Conservation (phyloP, 1,140 invertebrate genomes). For the Caenorhabditis elegans region DNA sequence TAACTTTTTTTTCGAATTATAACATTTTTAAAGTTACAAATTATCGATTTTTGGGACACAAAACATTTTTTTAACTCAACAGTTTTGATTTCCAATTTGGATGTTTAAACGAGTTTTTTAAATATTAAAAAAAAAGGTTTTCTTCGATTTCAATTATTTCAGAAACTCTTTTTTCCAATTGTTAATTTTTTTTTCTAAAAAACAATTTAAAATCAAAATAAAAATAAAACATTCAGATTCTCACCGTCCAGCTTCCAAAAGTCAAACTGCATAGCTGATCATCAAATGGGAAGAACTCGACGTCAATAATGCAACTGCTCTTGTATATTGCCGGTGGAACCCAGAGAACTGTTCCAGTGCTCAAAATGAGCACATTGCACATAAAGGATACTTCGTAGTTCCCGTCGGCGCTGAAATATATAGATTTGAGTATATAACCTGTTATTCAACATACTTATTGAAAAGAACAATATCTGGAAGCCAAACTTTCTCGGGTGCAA, state of each 20-base stretch:
- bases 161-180: too few species aligned
- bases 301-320: slow-evolving; percentile 95
- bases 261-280: slow-evolving; percentile 42
- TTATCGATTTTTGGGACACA: too few species aligned
- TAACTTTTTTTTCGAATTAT: too few species aligned
- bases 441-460: slow-evolving; percentile 82
- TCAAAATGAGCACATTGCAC: slow-evolving; percentile 79
- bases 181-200: too few species aligned
- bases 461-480: slow-evolving; percentile 99
- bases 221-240: too few species aligned
- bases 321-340: slow-evolving; percentile 98
- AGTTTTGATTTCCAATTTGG: too few species aligned
- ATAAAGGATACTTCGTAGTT: slow-evolving; percentile 95
- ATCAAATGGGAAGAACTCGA: slow-evolving; percentile 61
- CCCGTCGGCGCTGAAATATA: slow-evolving; percentile 86
- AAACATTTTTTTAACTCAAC: too few species aligned
- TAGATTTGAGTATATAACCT: slow-evolving; percentile 5
- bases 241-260: slow-evolving; percentile 46
- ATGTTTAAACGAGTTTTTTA: too few species aligned
- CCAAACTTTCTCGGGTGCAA: slow-evolving; percentile 98
- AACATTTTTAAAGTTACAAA: too few species aligned
- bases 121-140: too few species aligned
- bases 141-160: too few species aligned
- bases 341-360: slow-evolving; percentile 79
- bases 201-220: too few species aligned